A percentile compares a stretch with the other conserved stretches of the same genome.
phyloP scores from a whole-genome alignment of 2,888 invertebrate species.

The Lapara coniferarum region DNA sequence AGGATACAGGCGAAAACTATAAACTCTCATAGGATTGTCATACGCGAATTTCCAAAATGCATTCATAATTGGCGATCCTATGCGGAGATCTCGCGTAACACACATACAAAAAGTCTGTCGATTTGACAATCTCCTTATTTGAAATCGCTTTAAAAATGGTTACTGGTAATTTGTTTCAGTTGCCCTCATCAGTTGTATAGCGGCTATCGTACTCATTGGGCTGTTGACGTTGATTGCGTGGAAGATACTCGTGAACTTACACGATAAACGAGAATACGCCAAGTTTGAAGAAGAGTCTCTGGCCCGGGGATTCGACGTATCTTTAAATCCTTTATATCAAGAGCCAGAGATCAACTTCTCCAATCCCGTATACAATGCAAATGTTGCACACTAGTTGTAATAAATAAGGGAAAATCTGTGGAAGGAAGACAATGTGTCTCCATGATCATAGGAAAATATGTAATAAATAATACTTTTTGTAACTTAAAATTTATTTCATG shows the following conservation, averaged over 20 bases:
- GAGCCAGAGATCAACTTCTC: conserved; percentile 49
- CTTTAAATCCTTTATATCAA: conserved; percentile 56
- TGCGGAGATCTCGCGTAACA: too few species aligned
- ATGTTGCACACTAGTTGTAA: neutral
- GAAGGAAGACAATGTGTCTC: neutral
- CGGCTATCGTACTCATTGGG: conserved; percentile 62
- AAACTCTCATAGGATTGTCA: too few species aligned
- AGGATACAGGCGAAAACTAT: too few species aligned
- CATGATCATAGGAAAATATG: neutral
- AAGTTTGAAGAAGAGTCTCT: conserved; percentile 56
- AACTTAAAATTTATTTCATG: conserved; percentile 45
- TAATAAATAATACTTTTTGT: conserved; percentile 38
- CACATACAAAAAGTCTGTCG: too few species aligned
- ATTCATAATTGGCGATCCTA: too few species aligned
- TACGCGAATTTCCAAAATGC: too few species aligned
- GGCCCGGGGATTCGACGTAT: conserved; percentile 54
- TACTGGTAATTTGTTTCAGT: conserved; percentile 49
- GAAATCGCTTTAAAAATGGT: neutral
- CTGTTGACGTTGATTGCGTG: conserved; percentile 62
- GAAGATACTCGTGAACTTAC: conserved; percentile 63
- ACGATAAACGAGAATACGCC: conserved; percentile 64
- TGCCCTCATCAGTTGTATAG: conserved; percentile 58
- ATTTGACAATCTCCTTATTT: too few species aligned
- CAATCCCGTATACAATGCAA: conserved; percentile 53
- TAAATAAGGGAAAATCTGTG: neutral